Conservation (phyloP, 2,113 vertebrate genomes). For the zebrafish (Danio rerio) region GRCz12tu NC_133197.1:17678501-17679000, state of each 20-base stretch:
- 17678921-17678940: slow-evolving; percentile 23
- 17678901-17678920: slow-evolving; percentile 64
- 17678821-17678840: slow-evolving; percentile 54
- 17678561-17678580: too few species aligned
- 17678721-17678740: background rate
- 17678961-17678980: slow-evolving; percentile 62
- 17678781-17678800: slow-evolving; percentile 31
- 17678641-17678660: too few species aligned
- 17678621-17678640: too few species aligned
- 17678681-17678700: too few species aligned
- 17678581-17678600: too few species aligned
- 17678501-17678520: too few species aligned
- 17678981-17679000: slow-evolving; percentile 56
- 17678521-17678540: too few species aligned
- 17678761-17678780: slow-evolving; percentile 15
- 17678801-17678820: slow-evolving; percentile 11
- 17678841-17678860: slow-evolving; percentile 52
- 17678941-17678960: slow-evolving; percentile 48
- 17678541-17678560: too few species aligned
- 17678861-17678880: slow-evolving; percentile 51
- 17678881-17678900: slow-evolving; percentile 58
- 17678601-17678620: too few species aligned
- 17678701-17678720: too few species aligned
- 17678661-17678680: too few species aligned
- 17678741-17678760: slow-evolving; percentile 1